phyloP scores from a whole-genome alignment of 2,888 invertebrate species.

The Halictus quadricinctus region DNA sequence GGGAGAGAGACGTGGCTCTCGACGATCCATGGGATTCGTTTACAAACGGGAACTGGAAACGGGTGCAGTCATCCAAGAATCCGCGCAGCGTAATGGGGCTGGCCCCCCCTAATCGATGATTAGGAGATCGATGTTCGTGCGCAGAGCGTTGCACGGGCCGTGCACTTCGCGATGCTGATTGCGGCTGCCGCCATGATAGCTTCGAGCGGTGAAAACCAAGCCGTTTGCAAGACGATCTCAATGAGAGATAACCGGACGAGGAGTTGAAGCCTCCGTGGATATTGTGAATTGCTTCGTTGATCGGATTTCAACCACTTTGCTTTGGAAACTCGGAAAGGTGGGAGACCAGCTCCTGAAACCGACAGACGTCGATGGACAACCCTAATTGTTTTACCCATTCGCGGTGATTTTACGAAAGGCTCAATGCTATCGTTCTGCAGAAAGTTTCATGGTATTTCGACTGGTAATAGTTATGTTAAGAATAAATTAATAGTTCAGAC shows the following conservation, averaged over 20 bases:
- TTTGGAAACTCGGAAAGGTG: not conserved
- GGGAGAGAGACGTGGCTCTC: slow-evolving; percentile 28
- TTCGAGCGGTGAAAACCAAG: not conserved
- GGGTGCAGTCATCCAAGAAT: slow-evolving; percentile 39
- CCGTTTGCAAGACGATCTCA: not conserved
- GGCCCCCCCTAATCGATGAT: slow-evolving; percentile 71
- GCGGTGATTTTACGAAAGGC: not conserved
- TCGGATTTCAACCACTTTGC: not conserved
- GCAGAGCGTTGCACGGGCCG: slow-evolving; percentile 16
- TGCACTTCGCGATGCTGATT: slow-evolving; percentile 16
- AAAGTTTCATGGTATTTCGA: not conserved
- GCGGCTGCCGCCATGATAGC: slow-evolving; percentile 8
- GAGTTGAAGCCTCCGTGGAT: not conserved
- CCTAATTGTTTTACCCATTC: not conserved
- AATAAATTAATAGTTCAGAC: too few species aligned
- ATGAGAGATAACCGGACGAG: not conserved
- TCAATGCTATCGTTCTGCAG: not conserved
- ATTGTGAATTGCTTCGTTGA: slow-evolving; percentile 9
- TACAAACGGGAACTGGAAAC: slow-evolving; percentile 37
- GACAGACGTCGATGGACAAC: not conserved
- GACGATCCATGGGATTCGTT: slow-evolving; percentile 44
- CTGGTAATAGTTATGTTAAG: not conserved
- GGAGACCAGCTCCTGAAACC: not conserved
- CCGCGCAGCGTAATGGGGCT: slow-evolving; percentile 62
- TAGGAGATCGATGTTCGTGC: slow-evolving; percentile 69